A percentile compares a stretch with the other conserved stretches of the same genome.
Conservation (phyloP, 2,797 vertebrate genomes). For the Synanceia verrucosa region DNA sequence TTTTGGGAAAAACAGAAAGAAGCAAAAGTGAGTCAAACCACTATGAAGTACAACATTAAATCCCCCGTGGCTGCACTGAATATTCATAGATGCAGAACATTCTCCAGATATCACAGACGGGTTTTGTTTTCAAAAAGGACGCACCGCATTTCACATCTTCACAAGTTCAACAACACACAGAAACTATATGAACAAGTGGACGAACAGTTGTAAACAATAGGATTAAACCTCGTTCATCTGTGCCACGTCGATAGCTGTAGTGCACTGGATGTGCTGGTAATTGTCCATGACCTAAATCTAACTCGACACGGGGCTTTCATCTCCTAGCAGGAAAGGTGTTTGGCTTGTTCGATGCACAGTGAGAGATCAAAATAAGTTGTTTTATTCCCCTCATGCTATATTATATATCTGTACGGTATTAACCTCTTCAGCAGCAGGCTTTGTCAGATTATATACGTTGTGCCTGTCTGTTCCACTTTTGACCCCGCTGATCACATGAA, state of each 20-base stretch:
- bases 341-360: background rate
- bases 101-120: conserved; percentile 23
- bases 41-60: conserved; percentile 19
- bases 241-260: conserved; percentile 21
- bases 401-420: background rate
- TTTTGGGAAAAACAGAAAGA: background rate
- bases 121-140: conserved; percentile 12
- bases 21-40: conserved; percentile 11
- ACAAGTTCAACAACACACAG: background rate
- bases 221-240: conserved; percentile 38
- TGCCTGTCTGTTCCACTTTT: background rate
- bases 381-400: conserved; percentile 17
- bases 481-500: background rate
- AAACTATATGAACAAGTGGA: background rate
- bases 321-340: conserved; percentile 14
- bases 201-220: conserved; percentile 51
- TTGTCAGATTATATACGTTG: background rate
- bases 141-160: background rate
- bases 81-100: conserved; percentile 46
- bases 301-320: conserved; percentile 47
- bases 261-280: conserved; percentile 29
- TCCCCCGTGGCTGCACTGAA: conserved; percentile 44
- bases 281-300: conserved; percentile 65
- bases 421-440: background rate
- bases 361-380: conserved; percentile 20